phyloP scores from a whole-genome alignment of 2,888 invertebrate genomes.

The Brachycybe producta region DNA sequence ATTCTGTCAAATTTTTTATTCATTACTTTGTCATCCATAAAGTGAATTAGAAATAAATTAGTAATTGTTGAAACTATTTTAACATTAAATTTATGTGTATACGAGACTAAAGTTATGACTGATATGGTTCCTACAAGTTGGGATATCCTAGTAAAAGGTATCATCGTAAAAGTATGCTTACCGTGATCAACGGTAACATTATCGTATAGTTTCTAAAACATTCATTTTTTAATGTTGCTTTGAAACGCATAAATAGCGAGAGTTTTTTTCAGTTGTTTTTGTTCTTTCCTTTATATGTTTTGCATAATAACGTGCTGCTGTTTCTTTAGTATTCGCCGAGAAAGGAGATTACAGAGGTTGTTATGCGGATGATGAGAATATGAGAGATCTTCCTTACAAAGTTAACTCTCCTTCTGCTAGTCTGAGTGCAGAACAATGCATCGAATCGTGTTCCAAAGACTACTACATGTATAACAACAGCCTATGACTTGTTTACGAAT shows the following conservation, averaged over 20 bases:
- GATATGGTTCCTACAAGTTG: no score
- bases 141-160: no score
- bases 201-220: not conserved
- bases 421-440: constrained; percentile 13
- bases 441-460: constrained; percentile 16
- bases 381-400: constrained; percentile 12
- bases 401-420: constrained; percentile 7
- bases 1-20: not conserved
- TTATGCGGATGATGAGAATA: constrained; percentile 10
- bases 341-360: constrained; percentile 18
- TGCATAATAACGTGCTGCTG: no score
- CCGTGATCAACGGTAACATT: not conserved
- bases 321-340: no score
- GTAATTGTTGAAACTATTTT: no score
- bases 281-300: not conserved
- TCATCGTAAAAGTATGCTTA: no score
- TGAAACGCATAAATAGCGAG: not conserved
- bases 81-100: no score
- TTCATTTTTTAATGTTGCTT: constrained; percentile 5
- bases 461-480: constrained; percentile 17
- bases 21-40: not conserved
- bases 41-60: not conserved
- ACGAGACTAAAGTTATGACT: no score
- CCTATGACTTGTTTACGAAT: not conserved
- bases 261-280: not conserved